A percentile compares a stretch with the other conserved stretches of the same genome.
Conservation (phyloP, 2,888 invertebrate species). For the Branchellion lobata region DNA sequence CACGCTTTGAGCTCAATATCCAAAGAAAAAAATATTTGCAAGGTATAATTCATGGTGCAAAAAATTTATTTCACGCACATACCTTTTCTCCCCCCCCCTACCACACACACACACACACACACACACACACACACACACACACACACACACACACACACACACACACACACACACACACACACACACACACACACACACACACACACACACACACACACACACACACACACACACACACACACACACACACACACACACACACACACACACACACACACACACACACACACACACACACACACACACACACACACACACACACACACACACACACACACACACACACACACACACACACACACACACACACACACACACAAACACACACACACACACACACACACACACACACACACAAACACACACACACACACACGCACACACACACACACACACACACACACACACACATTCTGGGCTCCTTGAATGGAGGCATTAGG, state of each 20-base stretch:
- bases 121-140: slow-evolving; percentile 11
- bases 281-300: not conserved
- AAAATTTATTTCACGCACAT: not conserved
- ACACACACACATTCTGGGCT: not conserved
- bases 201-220: slow-evolving; percentile 3
- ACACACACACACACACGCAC: not conserved
- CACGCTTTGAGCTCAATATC: no score
- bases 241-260: slow-evolving; percentile 2
- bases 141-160: slow-evolving; percentile 15
- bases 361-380: not conserved
- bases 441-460: not conserved
- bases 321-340: not conserved
- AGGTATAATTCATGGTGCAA: no score
- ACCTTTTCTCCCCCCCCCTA: not conserved
- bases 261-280: not conserved
- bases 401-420: not conserved
- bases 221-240: slow-evolving; percentile 1
- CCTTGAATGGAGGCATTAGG: no score
- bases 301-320: not conserved
- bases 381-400: not conserved
- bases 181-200: not conserved
- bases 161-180: slow-evolving; percentile 20
- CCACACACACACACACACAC: not conserved
- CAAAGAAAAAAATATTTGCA: no score
- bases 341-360: not conserved